Percentiles rank a stretch among this genome's conserved stretches.
These are phyloP conservation scores for Heteromurus nitidus DNA, from an alignment of 2,888 invertebrate genomes.

Conservation along the genomic window DNA sequence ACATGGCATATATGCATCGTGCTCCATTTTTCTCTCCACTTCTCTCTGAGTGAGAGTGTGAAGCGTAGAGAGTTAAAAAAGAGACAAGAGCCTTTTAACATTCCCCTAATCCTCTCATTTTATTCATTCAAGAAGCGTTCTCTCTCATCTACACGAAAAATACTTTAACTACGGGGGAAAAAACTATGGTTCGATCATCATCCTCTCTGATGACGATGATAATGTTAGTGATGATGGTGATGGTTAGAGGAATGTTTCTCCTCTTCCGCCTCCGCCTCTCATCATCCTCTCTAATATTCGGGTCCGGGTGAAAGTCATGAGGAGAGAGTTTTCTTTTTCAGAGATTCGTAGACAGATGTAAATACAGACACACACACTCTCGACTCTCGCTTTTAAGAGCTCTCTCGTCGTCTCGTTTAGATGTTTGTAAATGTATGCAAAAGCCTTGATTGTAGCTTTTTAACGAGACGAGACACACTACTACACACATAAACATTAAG, in stretches of 20 bases:
- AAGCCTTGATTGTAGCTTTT: no score
- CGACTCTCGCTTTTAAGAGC: no score
- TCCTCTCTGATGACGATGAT: conserved; percentile 19
- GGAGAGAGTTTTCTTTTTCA: no score
- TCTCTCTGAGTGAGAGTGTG: not conserved
- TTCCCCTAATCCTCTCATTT: conserved; percentile 60
- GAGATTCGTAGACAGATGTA: no score
- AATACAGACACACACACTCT: no score
- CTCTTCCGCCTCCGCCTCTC: not conserved
- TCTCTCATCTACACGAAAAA: no score
- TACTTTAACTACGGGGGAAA: conserved; percentile 30
- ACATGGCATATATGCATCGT: conserved; percentile 16
- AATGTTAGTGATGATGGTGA: conserved; percentile 26
- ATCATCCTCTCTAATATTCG: no score
- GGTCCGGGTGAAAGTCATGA: no score
- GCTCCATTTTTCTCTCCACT: not conserved
- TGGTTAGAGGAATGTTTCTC: not conserved
- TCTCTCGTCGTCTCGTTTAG: no score
- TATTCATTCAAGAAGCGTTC: conserved; percentile 63
- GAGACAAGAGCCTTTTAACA: conserved; percentile 52
- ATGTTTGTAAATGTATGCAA: no score
- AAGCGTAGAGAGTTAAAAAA: conserved; percentile 21
- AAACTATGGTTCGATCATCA: conserved; percentile 21
- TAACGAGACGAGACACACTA: no score
- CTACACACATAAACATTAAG: no score